Base-by-base conservation (phyloP, 2,113 vertebrate genomes). In the Takifugu bimaculatus region DNA sequence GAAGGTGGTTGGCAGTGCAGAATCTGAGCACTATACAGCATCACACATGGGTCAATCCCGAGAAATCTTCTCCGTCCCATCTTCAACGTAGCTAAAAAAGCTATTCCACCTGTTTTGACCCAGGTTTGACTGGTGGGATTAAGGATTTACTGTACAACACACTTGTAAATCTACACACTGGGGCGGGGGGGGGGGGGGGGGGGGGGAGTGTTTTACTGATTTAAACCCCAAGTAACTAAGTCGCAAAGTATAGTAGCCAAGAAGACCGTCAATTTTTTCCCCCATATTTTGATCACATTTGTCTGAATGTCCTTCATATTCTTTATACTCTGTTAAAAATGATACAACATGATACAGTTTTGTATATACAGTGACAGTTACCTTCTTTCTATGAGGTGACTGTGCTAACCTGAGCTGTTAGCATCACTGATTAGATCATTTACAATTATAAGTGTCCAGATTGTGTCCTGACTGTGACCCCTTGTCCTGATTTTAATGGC, bases 91-190 rank as follows among this genome's bases (percentile, higher is more conserved):
- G 20, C 20, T 20, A 20, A 20, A 20, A n/a, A 20, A 20, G 20
- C 20, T 20, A 20, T 20, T 20, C 20, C 20, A 45, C 35, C 61
- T 60, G 60, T 56, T 70, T 59, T 82, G 75, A 84, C 80, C 78
- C 80, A 79, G 72, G 67, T 70, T 51, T 81, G 82, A 86, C 63
- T 54, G 62, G 54, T 71, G 65, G 64, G 63, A 65, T 70, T 72
- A 78, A 70, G 73, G 79, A 84, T 78, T 82, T 81, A 87, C 82
- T 80, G 81, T 87, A 89, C 79, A 82, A 72, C 74, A 85, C 79
- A 79, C 67, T 68, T 75, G 78, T 74, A 73, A 67, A 77, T 83
- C 57, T 69, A 57, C 54, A 69, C 75, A 72, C 75, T 74, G 77
- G 68, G 14, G 10, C 77, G 68, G 14, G 10, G 14, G 3, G 14